Conservation (phyloP, 2,797 vertebrate species). For the Sarcophilus harrisii region DNA sequence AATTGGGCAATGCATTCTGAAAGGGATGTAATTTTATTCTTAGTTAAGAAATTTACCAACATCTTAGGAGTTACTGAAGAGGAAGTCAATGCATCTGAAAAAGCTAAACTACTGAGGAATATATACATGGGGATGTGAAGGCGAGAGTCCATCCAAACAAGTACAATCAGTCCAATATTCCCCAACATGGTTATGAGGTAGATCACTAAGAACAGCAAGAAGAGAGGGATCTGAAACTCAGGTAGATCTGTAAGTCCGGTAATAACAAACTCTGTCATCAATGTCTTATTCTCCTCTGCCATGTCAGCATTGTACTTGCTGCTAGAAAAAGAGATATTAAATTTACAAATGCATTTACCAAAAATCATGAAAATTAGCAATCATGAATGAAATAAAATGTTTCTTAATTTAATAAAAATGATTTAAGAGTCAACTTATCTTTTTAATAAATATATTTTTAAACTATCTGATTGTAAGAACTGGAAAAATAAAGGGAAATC, state of each 20-base stretch:
- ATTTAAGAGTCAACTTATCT: neutral
- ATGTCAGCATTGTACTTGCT: neutral
- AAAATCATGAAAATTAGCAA: neutral
- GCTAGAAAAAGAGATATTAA: neutral
- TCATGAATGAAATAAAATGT: neutral
- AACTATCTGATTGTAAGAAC: neutral
- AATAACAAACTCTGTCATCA: slow-evolving; percentile 65
- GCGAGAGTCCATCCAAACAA: slow-evolving; percentile 65
- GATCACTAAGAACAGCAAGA: slow-evolving; percentile 65
- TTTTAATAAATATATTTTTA: neutral
- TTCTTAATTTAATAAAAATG: neutral
- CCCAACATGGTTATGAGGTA: slow-evolving; percentile 67
- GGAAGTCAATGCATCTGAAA: slow-evolving; percentile 63
- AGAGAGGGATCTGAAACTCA: slow-evolving; percentile 26
- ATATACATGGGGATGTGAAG: slow-evolving; percentile 74
- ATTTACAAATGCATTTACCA: neutral
- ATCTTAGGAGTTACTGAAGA: slow-evolving; percentile 71
- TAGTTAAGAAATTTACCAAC: slow-evolving; percentile 61
- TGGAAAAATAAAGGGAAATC: neutral
- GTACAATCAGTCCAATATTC: slow-evolving; percentile 64
- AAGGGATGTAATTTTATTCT: slow-evolving; percentile 45
- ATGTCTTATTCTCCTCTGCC: slow-evolving; percentile 54
- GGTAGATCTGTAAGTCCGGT: slow-evolving; percentile 59
- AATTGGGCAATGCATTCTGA: slow-evolving; percentile 60
- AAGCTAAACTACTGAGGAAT: slow-evolving; percentile 69